Conservation (phyloP, 2,888 invertebrate genomes). For the Folsomia manolachei region DNA sequence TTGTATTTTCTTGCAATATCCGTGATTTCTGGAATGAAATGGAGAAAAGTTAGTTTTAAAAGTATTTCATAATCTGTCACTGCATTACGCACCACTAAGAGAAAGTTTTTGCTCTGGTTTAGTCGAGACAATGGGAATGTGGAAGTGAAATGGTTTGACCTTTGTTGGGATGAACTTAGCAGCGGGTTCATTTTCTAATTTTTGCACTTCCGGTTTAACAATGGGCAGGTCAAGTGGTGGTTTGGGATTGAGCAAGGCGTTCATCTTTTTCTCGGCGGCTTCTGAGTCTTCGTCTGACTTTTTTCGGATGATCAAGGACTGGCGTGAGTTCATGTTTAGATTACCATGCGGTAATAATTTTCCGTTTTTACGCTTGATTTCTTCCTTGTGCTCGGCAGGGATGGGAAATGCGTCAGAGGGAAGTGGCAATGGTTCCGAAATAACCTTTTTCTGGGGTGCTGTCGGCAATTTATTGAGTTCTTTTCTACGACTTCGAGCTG, state of each 20-base stretch:
- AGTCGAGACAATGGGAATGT: constrained; percentile 25
- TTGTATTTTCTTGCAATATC: constrained; percentile 7
- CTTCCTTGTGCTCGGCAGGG: not conserved
- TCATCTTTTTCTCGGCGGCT: not conserved
- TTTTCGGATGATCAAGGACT: too few species aligned
- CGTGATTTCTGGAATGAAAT: not conserved
- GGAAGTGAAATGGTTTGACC: constrained; percentile 30
- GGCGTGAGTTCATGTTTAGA: too few species aligned
- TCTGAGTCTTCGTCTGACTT: not conserved
- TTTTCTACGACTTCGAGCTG: too few species aligned
- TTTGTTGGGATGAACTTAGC: constrained; percentile 8
- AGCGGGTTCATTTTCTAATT: not conserved
- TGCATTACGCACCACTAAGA: constrained; percentile 3
- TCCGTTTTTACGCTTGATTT: not conserved
- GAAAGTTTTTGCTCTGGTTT: not conserved
- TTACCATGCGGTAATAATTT: too few species aligned
- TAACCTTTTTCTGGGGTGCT: too few species aligned
- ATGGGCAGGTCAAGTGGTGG: constrained; percentile 8
- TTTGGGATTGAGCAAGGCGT: constrained; percentile 13
- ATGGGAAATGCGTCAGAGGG: too few species aligned
- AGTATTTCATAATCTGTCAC: not conserved
- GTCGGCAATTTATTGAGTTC: too few species aligned
- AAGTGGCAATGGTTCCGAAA: too few species aligned
- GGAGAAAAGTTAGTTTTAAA: not conserved
- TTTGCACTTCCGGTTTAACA: constrained; percentile 5